Base-by-base conservation (phyloP, 2,797 vertebrate genomes). In the Diglossa cyanea region DNA sequence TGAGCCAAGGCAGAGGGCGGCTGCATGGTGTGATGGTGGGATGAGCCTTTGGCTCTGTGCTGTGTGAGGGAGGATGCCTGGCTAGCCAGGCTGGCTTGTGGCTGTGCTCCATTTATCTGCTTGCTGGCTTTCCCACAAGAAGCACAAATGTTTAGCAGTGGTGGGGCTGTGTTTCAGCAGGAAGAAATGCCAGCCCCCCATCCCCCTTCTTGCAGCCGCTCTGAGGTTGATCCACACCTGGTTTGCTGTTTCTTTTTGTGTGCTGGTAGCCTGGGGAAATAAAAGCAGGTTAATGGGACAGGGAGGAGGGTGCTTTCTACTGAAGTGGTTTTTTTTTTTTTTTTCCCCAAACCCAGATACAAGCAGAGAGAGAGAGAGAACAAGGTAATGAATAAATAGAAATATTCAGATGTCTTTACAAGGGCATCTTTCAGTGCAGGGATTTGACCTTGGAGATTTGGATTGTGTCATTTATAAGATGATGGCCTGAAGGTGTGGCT, bases 241-340 rank as follows among this genome's bases (percentile, higher is more conserved):
- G 10, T 47, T 93, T 67, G 85, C 60, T 31, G 17, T n/a, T 88
- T 77, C 72, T 67, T 65, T 84, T 44, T 81, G 40, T 33, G 39
- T 47, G 65, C 63, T 30, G 39, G 39, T 47, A 94, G 68, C 47
- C 40, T 24, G 55, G 92, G 92, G 86, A 94, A 61, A 94, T 93
- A 65, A 93, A 96, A 96, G 53, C 48, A 21, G 94, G 90, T 97
- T 95, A 95, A 70, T 85, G 81, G 94, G 68, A 81, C 86, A 79
- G 86, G 71, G 90, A 86, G 65, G 72, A 76, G 19, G 7, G 26
- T 53, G n/a, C 37, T 85, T 94, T n/a, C 35, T 83, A 68, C 30
- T 48, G n/a, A 95, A 80, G 35, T 2, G 19, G 14, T 24, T 53
- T 53, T 68, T 75, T 93, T 80, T 81, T 42, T 17, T 44, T 26